Percentiles rank a stretch among this genome's conserved stretches.
These are phyloP conservation scores for Coregonus ussuriensis DNA, from an alignment of 2,797 vertebrate genomes.

Conservation along the genomic window DNA sequence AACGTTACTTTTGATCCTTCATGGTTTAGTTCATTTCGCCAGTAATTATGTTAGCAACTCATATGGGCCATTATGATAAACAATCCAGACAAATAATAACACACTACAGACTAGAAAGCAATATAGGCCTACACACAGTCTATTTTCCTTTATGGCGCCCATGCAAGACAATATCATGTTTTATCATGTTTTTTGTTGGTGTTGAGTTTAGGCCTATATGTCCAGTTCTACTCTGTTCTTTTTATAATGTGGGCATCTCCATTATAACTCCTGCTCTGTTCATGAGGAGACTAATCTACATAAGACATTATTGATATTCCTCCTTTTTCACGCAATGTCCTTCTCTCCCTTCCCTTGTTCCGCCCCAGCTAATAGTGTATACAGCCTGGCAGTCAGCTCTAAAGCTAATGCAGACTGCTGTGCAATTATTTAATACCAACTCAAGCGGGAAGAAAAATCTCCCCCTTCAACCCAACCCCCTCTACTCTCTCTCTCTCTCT, in stretches of 20 bases:
- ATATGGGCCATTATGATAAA: conserved; percentile 49
- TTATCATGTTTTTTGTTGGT: conserved; percentile 51
- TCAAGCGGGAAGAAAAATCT: conserved; percentile 77
- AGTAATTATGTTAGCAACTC: conserved; percentile 57
- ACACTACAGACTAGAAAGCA: conserved; percentile 31
- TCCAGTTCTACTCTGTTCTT: conserved; percentile 7
- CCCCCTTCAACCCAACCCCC: conserved; percentile 63
- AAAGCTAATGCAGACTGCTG: conserved; percentile 78
- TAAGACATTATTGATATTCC: conserved; percentile 73
- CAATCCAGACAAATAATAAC: conserved; percentile 12
- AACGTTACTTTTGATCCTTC: conserved; percentile 74
- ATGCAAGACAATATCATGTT: conserved; percentile 55
- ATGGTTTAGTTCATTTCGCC: conserved; percentile 58
- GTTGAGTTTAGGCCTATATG: not conserved
- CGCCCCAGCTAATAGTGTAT: conserved; percentile 67
- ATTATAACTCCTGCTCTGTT: conserved; percentile 55
- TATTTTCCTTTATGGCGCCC: conserved; percentile 53
- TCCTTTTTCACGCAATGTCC: conserved; percentile 73
- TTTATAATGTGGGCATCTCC: conserved; percentile 58
- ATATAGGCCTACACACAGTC: conserved; percentile 25
- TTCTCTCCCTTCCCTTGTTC: conserved; percentile 48
- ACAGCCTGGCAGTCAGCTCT: conserved; percentile 75
- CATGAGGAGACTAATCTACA: conserved; percentile 72
- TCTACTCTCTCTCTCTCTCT: conserved; percentile 33
- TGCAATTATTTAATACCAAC: conserved; percentile 81